Base-by-base conservation (phyloP, 2,888 invertebrate genomes). In the Cataglyphis livida region DNA sequence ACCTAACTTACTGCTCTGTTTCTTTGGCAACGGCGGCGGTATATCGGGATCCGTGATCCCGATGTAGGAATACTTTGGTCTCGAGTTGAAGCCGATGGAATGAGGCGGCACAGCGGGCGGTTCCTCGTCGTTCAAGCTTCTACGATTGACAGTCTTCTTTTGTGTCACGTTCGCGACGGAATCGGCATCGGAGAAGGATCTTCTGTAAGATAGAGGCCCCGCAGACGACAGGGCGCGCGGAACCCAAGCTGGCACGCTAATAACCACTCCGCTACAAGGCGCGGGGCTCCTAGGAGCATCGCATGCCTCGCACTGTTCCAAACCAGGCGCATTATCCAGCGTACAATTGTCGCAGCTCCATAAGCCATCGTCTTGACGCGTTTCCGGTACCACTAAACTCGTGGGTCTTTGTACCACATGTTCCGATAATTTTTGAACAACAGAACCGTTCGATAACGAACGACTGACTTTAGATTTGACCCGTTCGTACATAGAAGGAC, bases 331-430 rank as follows among this genome's bases (percentile, higher is more conserved):
- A 95, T 98, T 98, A 88, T 97, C 96, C 51, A 98, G 94, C 0
- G 98, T 98, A 93, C 98, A 98, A 91, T 97, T 96, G 89, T 96
- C 96, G 92, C 97, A 97, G 18, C 96, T 96, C 97, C 97, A 97
- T 73, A 93, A 91, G 25, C 92, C 92, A 57, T 94, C 94, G 12
- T 89, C 87, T 10, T 92, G 92, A 44, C 90, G 91, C 10, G 92
- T 88, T 88, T 96, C 96, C 0, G 96, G 95, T n/a, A 96, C 96
- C 93, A 96, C 95, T 25, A 96, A 93, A 92, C 96, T 96, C 0
- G 96, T 96, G 1, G 96, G 96, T 88, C 96, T 94, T 83, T 95
- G 95, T 44, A 92, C 88, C 28, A 93, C 94, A 82, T 95, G 95
- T n/a, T 95, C 95, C 0, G 95, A 92, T 38, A 95, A 95, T 95